These are phyloP conservation scores for Podarcis raffonei DNA, from an alignment of 2,113 vertebrate genomes.

Conservation along the genomic window DNA sequence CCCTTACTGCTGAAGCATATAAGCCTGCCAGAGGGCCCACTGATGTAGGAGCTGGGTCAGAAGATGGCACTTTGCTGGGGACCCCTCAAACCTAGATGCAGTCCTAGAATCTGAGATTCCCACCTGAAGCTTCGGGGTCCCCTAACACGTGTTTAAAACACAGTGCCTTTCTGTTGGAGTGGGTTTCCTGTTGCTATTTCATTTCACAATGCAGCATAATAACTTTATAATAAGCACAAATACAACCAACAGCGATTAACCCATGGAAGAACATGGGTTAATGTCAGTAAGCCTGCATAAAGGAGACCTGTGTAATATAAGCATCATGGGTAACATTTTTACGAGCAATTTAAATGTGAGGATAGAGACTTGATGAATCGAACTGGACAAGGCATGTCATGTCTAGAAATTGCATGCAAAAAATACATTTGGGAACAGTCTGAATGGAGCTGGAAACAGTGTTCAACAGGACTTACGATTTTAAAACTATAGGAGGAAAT, in stretches of 20 bases:
- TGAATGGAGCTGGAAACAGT: no score
- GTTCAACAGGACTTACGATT: no score
- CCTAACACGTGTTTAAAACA: neutral
- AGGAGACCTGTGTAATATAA: slow-evolving; percentile 61
- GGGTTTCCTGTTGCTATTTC: neutral
- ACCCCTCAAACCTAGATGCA: neutral
- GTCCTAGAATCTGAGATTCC: neutral
- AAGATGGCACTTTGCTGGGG: neutral
- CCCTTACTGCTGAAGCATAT: no score
- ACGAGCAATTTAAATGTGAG: slow-evolving; percentile 56
- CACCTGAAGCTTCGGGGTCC: neutral
- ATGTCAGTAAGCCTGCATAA: neutral
- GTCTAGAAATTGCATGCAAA: no score
- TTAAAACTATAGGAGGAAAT: no score
- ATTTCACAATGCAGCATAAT: neutral
- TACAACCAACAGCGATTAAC: neutral
- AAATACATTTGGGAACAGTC: no score
- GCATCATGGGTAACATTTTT: slow-evolving; percentile 60
- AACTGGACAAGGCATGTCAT: no score
- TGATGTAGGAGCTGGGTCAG: neutral
- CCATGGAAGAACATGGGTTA: neutral
- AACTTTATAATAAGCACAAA: neutral
- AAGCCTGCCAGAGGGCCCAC: no score
- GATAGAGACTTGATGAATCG: slow-evolving; percentile 44
- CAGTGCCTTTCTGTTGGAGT: neutral